Conservation (phyloP, 64 coral and sea anemone species). For the Montipora cactus region DNA sequence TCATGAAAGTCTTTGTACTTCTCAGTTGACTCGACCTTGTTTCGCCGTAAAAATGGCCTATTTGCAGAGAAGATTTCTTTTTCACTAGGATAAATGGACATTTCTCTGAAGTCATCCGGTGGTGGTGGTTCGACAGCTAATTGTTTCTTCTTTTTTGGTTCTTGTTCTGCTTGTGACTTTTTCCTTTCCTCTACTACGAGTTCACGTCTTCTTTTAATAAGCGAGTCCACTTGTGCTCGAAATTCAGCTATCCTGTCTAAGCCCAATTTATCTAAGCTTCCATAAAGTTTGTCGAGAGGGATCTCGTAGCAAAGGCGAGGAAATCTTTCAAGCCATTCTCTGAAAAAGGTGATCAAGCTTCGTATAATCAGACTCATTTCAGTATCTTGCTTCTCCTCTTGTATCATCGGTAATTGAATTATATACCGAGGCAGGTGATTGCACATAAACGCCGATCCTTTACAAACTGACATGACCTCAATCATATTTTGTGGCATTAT, state of each 20-base stretch:
- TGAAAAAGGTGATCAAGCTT: conserved; percentile 75
- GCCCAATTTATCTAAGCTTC: conserved; percentile 57
- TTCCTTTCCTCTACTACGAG: conserved; percentile 31
- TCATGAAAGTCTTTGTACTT: conserved; percentile 65
- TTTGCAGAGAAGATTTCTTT: conserved; percentile 63
- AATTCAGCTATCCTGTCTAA: conserved; percentile 40
- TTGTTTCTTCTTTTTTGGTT: background rate
- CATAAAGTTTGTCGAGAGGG: conserved; percentile 68
- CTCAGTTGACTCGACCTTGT: conserved; percentile 56
- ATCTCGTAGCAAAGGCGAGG: conserved; percentile 52
- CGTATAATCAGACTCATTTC: conserved; percentile 35
- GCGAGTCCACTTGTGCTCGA: conserved; percentile 55
- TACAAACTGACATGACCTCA: conserved; percentile 72
- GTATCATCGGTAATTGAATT: conserved; percentile 67
- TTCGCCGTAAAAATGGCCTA: conserved; percentile 76
- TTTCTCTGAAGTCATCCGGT: conserved; percentile 73
- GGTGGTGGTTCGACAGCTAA: conserved; percentile 34
- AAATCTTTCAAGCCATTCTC: conserved; percentile 75
- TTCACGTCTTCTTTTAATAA: conserved; percentile 66
- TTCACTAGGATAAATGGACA: conserved; percentile 77
- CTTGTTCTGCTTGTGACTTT: background rate
- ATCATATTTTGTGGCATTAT: conserved; percentile 71
- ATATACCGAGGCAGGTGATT: conserved; percentile 77
- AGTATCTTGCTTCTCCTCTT: conserved; percentile 58
- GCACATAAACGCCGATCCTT: conserved; percentile 59